Evolutionary conservation across 2,888 invertebrate species (phyloP), one percentile per base, ranked within the genome.

Genomic region (Latrodectus hesperus): DNA sequence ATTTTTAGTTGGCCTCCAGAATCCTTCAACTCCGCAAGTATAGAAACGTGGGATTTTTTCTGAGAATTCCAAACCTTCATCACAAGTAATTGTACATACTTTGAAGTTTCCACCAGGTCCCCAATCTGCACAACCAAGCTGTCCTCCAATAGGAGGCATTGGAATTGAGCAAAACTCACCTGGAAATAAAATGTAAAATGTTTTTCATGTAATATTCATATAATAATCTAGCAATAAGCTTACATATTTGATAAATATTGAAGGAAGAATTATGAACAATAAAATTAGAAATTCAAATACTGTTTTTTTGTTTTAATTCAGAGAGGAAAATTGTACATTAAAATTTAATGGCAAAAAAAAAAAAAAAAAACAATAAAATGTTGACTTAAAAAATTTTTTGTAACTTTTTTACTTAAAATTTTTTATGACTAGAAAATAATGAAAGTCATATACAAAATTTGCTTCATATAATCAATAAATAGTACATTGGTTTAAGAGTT

Each of bases 1-100:
- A 91, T 97, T 95, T 67, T 93, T 93, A 38, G 89, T 88, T 74
- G 98, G 98, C 90, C 98, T 94, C 99, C 99, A 99, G 93, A 97
- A 97, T 70, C 99, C 99, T 95, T 99, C 98, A 80, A 96, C 96
- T 17, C 98, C 98, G 92, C 99, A 99, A 0, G 97, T 97, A 92
- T 98, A 99, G 94, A 99, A 99, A 90, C 96, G 96, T 0, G 99
- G 98, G 14, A 98, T 96, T 80, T 95, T 95, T 91, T 97, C 96
- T 0, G 98, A 97, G 93, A 99, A 99, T 90, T 96, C 94, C 11
- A 97, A 93, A 14, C 97, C 97, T 22, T 90, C 90, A 90, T 96
- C 96, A 91, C 98, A 98, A 73, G 95, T 94, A 88, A 98, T 97
- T 92, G 97, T 97, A 92, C 98, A 99, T 1, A 98, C 96, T 93